phyloP scores from a whole-genome alignment of 2,888 invertebrate genomes.

The Diadegma fenestrale region DNA sequence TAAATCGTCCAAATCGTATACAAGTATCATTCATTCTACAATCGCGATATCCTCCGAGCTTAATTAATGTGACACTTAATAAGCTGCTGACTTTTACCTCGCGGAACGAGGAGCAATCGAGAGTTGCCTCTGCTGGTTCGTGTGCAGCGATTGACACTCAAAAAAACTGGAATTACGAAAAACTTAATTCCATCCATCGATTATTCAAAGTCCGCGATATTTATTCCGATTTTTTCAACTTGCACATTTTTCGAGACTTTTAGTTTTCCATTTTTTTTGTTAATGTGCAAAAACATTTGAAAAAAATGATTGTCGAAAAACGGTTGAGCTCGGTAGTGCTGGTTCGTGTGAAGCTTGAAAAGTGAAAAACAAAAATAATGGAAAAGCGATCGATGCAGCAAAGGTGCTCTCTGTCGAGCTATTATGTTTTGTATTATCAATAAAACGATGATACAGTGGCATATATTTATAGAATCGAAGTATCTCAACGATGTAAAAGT shows the following conservation, averaged over 20 bases:
- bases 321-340: neutral
- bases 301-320: neutral
- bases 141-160: neutral
- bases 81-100: conserved; percentile 1
- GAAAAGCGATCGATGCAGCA: conserved; percentile 41
- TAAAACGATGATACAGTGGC: conserved; percentile 63
- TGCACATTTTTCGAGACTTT: neutral
- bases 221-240: neutral
- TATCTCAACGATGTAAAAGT: conserved; percentile 48
- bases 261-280: neutral
- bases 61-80: conserved; percentile 12
- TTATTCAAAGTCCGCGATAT: neutral
- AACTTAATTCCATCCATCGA: neutral
- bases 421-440: conserved; percentile 63
- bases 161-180: neutral
- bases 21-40: conserved; percentile 37
- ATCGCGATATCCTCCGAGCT: conserved; percentile 19
- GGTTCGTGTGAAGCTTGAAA: neutral
- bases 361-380: conserved; percentile 14
- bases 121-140: neutral
- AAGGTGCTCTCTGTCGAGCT: conserved; percentile 16
- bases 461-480: conserved; percentile 52
- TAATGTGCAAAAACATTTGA: too few relatives aligned
- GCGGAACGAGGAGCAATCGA: neutral
- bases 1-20: conserved; percentile 46